A percentile compares a stretch with the other conserved stretches of the same genome.
Evolutionary conservation across 2,797 vertebrate species (phyloP).

Genomic region (Triplophysa bombifrons): DNA sequence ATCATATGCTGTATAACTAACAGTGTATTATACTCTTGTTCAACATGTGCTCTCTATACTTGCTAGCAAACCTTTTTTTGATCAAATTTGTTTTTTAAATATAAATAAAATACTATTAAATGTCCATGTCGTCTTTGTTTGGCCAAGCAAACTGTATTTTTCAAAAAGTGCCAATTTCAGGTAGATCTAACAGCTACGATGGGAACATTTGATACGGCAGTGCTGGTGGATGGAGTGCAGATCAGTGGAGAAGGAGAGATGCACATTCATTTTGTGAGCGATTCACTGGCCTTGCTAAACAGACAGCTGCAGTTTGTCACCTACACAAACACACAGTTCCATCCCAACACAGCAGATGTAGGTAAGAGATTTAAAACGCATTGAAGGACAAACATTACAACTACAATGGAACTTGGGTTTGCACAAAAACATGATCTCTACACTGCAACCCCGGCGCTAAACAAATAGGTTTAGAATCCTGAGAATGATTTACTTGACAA

Average conservation of each 20-base stretch:
- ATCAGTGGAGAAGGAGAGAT: constrained; percentile 76
- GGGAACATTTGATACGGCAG: constrained; percentile 84
- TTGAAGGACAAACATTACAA: background rate
- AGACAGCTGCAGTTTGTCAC: constrained; percentile 87
- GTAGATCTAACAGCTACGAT: constrained; percentile 80
- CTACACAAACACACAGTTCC: constrained; percentile 86
- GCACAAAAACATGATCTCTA: background rate
- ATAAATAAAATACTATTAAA: too few relatives aligned
- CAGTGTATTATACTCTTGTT: too few relatives aligned
- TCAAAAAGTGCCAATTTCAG: constrained; percentile 65
- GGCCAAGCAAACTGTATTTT: background rate
- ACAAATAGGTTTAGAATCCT: background rate
- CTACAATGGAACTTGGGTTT: background rate
- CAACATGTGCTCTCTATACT: too few relatives aligned
- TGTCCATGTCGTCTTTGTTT: too few relatives aligned
- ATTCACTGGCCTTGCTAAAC: constrained; percentile 78
- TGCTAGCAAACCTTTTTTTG: too few relatives aligned
- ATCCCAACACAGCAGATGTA: constrained; percentile 85
- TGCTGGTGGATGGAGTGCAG: constrained; percentile 77
- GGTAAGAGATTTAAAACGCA: constrained; percentile 66
- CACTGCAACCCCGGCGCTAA: background rate
- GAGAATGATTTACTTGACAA: background rate
- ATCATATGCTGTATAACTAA: too few relatives aligned
- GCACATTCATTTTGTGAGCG: constrained; percentile 74
- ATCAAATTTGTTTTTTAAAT: too few relatives aligned